These are phyloP conservation scores for Pseudomyrmex flavicornis DNA, from an alignment of 1,140 invertebrate genomes.

Conservation along the genomic window DNA sequence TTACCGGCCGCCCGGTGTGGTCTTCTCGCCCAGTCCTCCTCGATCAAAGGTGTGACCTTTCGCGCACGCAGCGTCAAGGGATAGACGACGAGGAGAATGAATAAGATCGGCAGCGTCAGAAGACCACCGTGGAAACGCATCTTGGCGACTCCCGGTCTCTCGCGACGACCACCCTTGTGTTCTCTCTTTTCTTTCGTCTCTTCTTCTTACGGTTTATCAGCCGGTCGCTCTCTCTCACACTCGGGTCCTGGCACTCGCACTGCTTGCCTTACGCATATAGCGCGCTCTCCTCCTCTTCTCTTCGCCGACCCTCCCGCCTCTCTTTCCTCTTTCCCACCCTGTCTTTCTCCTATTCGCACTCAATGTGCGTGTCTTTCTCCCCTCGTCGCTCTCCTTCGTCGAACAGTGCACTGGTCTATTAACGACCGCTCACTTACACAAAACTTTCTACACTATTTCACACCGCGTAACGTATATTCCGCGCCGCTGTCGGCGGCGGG, in stretches of 20 bases:
- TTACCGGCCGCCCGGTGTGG: conserved; percentile 82
- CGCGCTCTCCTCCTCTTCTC: conserved; percentile 38
- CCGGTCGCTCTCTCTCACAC: conserved; percentile 57
- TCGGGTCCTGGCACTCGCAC: conserved; percentile 60
- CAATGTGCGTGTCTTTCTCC: conserved; percentile 19
- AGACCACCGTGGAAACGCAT: conserved; percentile 75
- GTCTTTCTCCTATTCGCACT: conserved; percentile 39
- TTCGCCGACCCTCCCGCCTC: conserved; percentile 7
- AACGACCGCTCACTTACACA: conserved; percentile 77
- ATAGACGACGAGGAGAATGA: conserved; percentile 71
- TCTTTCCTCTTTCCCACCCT: conserved; percentile 26
- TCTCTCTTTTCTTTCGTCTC: conserved; percentile 4
- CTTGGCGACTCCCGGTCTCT: conserved; percentile 57
- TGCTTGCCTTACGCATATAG: conserved; percentile 65
- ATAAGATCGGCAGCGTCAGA: conserved; percentile 72
- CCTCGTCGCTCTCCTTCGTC: conserved; percentile 30
- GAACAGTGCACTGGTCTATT: conserved; percentile 67
- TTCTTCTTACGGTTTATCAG: conserved; percentile 34
- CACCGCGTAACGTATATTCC: conserved; percentile 27
- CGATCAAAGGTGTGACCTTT: conserved; percentile 80
- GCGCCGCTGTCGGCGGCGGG: neutral
- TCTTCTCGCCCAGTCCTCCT: conserved; percentile 81
- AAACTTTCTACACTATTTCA: conserved; percentile 69
- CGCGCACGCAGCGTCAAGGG: conserved; percentile 72
- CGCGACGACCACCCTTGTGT: conserved; percentile 13